Conservation (phyloP, 2,888 invertebrate species). For the Melanotus villosus region DNA sequence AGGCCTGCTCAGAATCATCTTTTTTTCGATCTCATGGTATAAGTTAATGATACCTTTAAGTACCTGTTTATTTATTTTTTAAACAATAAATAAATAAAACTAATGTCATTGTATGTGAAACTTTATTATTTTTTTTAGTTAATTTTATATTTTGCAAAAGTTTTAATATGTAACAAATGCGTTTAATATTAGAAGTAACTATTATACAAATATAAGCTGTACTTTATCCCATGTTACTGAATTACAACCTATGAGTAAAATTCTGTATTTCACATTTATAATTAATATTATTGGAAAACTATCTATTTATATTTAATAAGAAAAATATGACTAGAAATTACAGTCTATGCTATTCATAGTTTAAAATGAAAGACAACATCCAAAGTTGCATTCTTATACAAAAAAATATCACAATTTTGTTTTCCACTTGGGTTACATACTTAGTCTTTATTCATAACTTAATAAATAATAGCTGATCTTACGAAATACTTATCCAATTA, state of each 20-base stretch:
- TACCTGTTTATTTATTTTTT: too few relatives aligned
- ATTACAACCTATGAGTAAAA: not conserved
- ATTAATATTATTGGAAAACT: constrained; percentile 11
- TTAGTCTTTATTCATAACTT: too few relatives aligned
- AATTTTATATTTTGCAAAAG: too few relatives aligned
- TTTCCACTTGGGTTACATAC: not conserved
- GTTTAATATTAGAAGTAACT: not conserved
- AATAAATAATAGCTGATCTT: too few relatives aligned
- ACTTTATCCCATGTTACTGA: not conserved
- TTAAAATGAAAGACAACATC: constrained; percentile 10
- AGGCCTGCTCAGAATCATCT: too few relatives aligned
- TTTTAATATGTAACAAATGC: too few relatives aligned
- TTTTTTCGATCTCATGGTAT: too few relatives aligned
- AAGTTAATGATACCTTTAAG: too few relatives aligned
- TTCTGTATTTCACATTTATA: constrained; percentile 18
- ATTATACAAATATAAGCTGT: constrained; percentile 2
- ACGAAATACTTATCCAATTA: too few relatives aligned
- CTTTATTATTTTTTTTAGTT: too few relatives aligned
- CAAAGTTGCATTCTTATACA: constrained; percentile 1
- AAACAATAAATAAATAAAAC: not conserved
- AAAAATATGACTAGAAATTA: constrained; percentile 48
- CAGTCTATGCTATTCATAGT: constrained; percentile 24
- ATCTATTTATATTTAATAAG: constrained; percentile 19
- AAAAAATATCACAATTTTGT: constrained; percentile 29
- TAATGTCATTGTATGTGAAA: not conserved